phyloP scores from a whole-genome alignment of 2,888 invertebrate genomes.

The Tenthredo scrophulariae region DNA sequence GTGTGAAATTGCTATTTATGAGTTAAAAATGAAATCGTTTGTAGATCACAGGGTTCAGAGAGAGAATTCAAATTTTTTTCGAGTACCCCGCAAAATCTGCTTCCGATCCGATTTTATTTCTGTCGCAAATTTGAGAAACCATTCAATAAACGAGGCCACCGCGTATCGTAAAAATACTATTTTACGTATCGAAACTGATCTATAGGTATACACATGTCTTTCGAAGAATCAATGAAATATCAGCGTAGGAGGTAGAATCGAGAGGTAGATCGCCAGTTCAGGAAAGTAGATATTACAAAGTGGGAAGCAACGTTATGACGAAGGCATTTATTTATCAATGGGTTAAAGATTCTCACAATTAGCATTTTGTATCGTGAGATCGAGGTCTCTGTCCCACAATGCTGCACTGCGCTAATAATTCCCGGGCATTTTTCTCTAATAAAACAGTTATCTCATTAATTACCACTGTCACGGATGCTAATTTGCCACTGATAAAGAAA shows the following conservation, averaged over 20 bases:
- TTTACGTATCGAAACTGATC: background rate
- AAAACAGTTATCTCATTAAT: conserved; percentile 53
- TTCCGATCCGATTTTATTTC: background rate
- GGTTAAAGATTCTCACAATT: conserved; percentile 62
- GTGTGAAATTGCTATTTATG: background rate
- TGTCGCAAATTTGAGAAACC: background rate
- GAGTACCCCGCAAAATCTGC: background rate
- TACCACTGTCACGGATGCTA: conserved; percentile 47
- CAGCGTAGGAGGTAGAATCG: conserved; percentile 33
- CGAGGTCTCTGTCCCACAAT: conserved; percentile 62
- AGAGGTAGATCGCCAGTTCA: background rate
- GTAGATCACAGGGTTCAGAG: background rate
- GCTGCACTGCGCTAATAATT: conserved; percentile 48
- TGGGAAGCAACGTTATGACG: conserved; percentile 7
- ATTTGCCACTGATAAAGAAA: conserved; percentile 30
- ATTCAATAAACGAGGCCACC: background rate
- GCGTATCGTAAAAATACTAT: background rate
- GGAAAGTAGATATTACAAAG: conserved; percentile 26
- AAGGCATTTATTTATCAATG: conserved; percentile 27
- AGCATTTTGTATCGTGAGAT: conserved; percentile 74
- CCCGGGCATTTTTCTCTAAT: conserved; percentile 50
- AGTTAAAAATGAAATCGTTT: background rate
- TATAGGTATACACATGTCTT: background rate
- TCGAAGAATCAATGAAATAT: background rate
- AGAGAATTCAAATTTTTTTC: background rate